Evolutionary conservation across 2,888 invertebrate species (phyloP).

Genomic region (Acanthopleura granulata): DNA sequence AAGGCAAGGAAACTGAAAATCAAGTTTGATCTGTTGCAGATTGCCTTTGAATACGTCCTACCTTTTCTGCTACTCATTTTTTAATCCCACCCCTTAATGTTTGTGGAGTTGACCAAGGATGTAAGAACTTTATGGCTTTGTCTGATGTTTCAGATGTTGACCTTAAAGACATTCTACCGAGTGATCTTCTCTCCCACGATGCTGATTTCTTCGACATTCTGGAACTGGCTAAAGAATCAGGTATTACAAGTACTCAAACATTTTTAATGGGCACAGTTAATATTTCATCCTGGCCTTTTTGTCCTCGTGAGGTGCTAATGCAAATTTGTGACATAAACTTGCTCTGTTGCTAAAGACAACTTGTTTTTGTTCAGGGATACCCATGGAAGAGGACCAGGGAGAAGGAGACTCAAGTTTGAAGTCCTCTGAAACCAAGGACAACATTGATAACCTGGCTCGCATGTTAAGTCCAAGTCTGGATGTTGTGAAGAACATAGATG

Average conservation of each 20-base stretch:
- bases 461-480: conserved; percentile 35
- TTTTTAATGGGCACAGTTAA: neutral
- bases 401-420: conserved; percentile 13
- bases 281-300: neutral
- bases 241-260: neutral
- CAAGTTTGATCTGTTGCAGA: no score
- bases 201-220: conserved; percentile 58
- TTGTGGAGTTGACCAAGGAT: no score
- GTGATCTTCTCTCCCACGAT: conserved; percentile 68
- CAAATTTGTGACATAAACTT: no score
- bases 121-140: no score
- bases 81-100: no score
- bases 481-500: conserved; percentile 36
- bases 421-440: neutral
- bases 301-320: no score
- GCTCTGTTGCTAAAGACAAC: no score
- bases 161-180: conserved; percentile 77
- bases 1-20: no score
- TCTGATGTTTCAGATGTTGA: conserved; percentile 63
- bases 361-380: conserved; percentile 9
- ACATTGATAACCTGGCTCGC: conserved; percentile 23
- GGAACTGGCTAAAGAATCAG: conserved; percentile 46
- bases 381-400: conserved; percentile 24
- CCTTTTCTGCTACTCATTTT: no score
- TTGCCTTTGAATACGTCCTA: no score